Conservation (phyloP, 2,888 invertebrate genomes). For the Zonitis immaculata region DNA sequence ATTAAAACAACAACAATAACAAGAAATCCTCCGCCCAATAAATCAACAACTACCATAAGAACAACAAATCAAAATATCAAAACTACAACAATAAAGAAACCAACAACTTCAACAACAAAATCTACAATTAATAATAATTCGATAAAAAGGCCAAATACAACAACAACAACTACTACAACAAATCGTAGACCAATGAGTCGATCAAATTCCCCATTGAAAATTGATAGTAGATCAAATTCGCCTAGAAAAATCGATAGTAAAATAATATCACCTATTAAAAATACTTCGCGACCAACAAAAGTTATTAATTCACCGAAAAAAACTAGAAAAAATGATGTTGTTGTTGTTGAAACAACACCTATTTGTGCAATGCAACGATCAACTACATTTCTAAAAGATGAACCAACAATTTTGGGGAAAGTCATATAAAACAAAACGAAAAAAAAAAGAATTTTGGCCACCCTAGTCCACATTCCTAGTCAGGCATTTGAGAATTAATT, state of each 20-base stretch:
- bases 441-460: slow-evolving; percentile 13
- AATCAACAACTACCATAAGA: slow-evolving; percentile 6
- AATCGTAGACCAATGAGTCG: slow-evolving; percentile 24
- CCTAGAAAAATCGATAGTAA: slow-evolving; percentile 35
- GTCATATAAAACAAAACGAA: slow-evolving; percentile 26
- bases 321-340: not conserved
- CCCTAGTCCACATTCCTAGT: slow-evolving; percentile 29
- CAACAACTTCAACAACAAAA: not conserved
- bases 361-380: slow-evolving; percentile 55
- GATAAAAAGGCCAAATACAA: slow-evolving; percentile 3
- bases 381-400: slow-evolving; percentile 70
- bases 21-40: slow-evolving; percentile 13
- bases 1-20: slow-evolving; percentile 18
- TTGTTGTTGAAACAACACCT: slow-evolving; percentile 12
- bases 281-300: slow-evolving; percentile 27
- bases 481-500: slow-evolving; percentile 24
- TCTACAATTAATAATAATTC: slow-evolving; percentile 5
- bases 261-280: slow-evolving; percentile 35
- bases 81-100: slow-evolving; percentile 16
- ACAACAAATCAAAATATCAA: slow-evolving; percentile 3
- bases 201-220: slow-evolving; percentile 33
- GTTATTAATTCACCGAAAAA: slow-evolving; percentile 17
- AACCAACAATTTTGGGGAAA: slow-evolving; percentile 61
- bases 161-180: not conserved
- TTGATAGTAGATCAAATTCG: slow-evolving; percentile 32